These are phyloP conservation scores for Streblospio benedicti DNA, from an alignment of 1,140 invertebrate species.

Conservation along the genomic window DNA sequence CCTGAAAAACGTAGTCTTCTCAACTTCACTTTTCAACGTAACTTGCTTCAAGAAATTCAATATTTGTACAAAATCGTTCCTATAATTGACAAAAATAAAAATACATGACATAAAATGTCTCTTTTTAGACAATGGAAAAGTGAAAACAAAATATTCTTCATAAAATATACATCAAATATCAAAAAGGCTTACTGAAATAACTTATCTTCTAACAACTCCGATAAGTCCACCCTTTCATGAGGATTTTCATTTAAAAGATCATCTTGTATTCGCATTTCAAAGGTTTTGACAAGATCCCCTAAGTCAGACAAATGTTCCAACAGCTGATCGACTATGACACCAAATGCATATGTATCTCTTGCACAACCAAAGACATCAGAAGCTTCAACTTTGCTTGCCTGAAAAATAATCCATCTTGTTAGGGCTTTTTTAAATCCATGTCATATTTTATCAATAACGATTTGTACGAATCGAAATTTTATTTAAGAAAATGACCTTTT, in stretches of 20 bases:
- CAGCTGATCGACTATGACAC: conserved; percentile 65
- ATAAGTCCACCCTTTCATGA: conserved; percentile 27
- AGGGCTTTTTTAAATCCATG: no score
- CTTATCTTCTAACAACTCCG: conserved; percentile 28
- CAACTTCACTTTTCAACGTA: conserved; percentile 63
- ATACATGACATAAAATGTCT: background rate
- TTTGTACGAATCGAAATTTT: no score
- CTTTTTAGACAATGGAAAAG: background rate
- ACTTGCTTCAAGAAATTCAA: conserved; percentile 71
- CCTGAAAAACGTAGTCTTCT: conserved; percentile 69
- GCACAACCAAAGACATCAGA: conserved; percentile 46
- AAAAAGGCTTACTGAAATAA: conserved; percentile 31
- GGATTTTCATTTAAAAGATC: conserved; percentile 34
- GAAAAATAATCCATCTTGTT: conserved; percentile 19
- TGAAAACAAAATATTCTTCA: background rate
- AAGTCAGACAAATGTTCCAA: conserved; percentile 59
- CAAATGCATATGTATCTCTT: conserved; percentile 73
- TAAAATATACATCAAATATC: background rate
- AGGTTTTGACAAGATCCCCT: conserved; percentile 31
- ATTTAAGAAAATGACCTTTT: conserved; percentile 51
- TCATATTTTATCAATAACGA: no score
- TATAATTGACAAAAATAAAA: conserved; percentile 40
- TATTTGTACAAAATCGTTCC: conserved; percentile 73
- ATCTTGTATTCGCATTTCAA: conserved; percentile 34
- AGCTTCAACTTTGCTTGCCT: conserved; percentile 43